Evolutionary conservation across 1,140 invertebrate species (phyloP).

Genomic region (Megalopta genalis): DNA sequence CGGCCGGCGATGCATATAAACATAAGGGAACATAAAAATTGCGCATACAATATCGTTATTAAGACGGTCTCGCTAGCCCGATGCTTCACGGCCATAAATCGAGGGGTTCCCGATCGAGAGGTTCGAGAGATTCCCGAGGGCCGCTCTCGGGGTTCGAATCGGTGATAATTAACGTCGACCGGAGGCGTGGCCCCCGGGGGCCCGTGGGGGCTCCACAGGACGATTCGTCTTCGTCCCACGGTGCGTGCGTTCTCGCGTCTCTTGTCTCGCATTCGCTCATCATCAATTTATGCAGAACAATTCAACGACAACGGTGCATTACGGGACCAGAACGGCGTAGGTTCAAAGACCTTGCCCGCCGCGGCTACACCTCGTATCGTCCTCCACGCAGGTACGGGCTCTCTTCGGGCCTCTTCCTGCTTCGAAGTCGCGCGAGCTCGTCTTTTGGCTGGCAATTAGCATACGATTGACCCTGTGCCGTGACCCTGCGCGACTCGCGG

Average conservation of each 20-base stretch:
- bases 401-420: conserved; percentile 43
- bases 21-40: background rate
- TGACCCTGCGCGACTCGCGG: conserved; percentile 60
- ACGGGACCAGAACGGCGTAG: conserved; percentile 68
- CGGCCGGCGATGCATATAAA: background rate
- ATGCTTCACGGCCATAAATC: conserved; percentile 18
- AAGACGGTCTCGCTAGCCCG: background rate
- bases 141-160: conserved; percentile 39
- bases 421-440: conserved; percentile 60
- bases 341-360: conserved; percentile 74
- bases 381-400: conserved; percentile 51
- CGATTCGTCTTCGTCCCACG: conserved; percentile 76
- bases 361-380: conserved; percentile 64
- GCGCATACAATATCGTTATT: conserved; percentile 17
- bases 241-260: conserved; percentile 60
- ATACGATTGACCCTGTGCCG: conserved; percentile 79
- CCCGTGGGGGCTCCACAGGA: conserved; percentile 35
- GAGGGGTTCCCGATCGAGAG: conserved; percentile 18
- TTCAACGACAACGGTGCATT: conserved; percentile 79
- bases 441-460: conserved; percentile 80
- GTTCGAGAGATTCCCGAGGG: conserved; percentile 17
- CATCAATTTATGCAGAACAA: conserved; percentile 80
- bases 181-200: conserved; percentile 62
- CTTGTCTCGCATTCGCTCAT: conserved; percentile 71
- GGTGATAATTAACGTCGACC: conserved; percentile 65